These are phyloP conservation scores for Zaprionus lineosus DNA, from an alignment of 2,888 invertebrate genomes.

Conservation along the genomic window DNA sequence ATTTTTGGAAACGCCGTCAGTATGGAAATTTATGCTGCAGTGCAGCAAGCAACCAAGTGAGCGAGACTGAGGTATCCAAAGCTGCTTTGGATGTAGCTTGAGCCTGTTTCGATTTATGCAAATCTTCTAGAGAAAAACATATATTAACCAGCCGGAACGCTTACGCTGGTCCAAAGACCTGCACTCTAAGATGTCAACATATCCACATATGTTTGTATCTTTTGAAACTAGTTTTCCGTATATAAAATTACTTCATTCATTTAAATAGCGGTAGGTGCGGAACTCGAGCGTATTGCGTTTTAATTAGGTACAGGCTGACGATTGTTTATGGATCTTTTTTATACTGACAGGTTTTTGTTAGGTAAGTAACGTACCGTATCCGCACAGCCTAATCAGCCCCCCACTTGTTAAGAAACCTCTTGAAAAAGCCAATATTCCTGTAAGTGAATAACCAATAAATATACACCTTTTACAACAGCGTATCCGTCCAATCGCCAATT, in stretches of 20 bases:
- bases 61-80: background rate
- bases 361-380: slow-evolving; percentile 3
- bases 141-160: slow-evolving; percentile 27
- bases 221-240: slow-evolving; percentile 59
- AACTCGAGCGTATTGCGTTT: slow-evolving; percentile 56
- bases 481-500: too few species aligned
- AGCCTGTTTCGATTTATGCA: slow-evolving; percentile 33
- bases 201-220: background rate
- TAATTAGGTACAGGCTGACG: slow-evolving; percentile 35
- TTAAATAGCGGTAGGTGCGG: slow-evolving; percentile 64
- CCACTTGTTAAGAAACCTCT: too few species aligned
- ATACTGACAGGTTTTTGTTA: slow-evolving; percentile 34
- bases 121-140: slow-evolving; percentile 45
- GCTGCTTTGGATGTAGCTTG: background rate
- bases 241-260: slow-evolving; percentile 57
- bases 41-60: slow-evolving; percentile 10
- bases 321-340: slow-evolving; percentile 32
- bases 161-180: slow-evolving; percentile 52
- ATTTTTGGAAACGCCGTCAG: background rate
- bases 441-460: too few species aligned
- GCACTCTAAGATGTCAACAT: slow-evolving; percentile 60
- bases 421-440: too few species aligned
- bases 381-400: too few species aligned
- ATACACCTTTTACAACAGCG: too few species aligned
- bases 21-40: background rate